These are phyloP conservation scores for Ischnura elegans DNA, from an alignment of 2,888 invertebrate genomes.

Conservation along the genomic window DNA sequence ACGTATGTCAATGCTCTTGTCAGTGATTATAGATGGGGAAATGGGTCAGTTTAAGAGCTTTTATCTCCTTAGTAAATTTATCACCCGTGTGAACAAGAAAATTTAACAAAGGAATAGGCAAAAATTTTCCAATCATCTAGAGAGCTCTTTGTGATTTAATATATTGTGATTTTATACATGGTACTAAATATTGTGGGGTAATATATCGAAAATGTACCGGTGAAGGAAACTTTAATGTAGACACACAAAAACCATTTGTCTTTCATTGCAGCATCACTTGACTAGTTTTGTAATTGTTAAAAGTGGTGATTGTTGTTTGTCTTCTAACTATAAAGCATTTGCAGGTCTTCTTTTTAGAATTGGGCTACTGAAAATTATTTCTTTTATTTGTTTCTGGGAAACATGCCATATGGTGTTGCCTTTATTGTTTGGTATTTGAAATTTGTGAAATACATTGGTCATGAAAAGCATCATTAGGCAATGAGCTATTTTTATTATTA, in stretches of 20 bases:
- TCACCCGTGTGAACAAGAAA: not conserved
- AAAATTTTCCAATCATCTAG: not conserved
- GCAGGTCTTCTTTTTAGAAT: not conserved
- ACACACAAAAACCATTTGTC: not conserved
- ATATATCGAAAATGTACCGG: not conserved
- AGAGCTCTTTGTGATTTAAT: not conserved
- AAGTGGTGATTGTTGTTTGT: not conserved
- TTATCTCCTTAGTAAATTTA: not conserved
- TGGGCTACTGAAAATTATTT: not conserved
- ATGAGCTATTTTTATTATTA: too few species aligned
- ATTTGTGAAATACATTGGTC: not conserved
- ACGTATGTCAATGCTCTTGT: too few species aligned
- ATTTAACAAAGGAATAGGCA: not conserved
- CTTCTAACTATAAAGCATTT: not conserved
- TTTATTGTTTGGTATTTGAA: not conserved
- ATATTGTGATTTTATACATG: not conserved
- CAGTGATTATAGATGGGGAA: too few species aligned
- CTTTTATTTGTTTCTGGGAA: not conserved
- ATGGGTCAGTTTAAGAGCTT: too few species aligned
- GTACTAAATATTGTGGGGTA: not conserved
- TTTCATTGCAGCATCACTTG: not conserved
- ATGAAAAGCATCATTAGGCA: too few species aligned
- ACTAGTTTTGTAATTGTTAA: not conserved
- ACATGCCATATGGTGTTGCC: not conserved
- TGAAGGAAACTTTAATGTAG: not conserved